Evolutionary conservation across 2,888 invertebrate species (phyloP).

Genomic region (Pheosia gnoma): DNA sequence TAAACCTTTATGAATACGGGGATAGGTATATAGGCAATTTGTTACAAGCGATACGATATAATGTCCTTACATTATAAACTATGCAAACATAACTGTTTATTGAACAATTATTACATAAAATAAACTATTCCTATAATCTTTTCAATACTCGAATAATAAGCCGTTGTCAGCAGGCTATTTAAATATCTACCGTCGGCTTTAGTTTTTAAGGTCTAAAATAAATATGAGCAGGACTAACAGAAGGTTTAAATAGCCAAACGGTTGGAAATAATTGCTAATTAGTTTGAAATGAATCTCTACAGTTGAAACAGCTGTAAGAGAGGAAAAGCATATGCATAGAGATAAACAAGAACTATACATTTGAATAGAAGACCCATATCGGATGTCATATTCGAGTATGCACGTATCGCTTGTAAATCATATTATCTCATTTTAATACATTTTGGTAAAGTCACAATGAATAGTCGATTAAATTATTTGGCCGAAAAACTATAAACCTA

Average conservation of each 20-base stretch:
- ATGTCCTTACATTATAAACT: slow-evolving; percentile 61
- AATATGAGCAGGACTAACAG: too few relatives aligned
- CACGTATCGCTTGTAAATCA: slow-evolving; percentile 37
- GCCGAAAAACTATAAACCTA: slow-evolving; percentile 45
- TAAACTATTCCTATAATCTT: slow-evolving; percentile 20
- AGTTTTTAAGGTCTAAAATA: too few relatives aligned
- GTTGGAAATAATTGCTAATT: too few relatives aligned
- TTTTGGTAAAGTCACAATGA: slow-evolving; percentile 55
- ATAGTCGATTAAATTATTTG: slow-evolving; percentile 57
- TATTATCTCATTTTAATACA: slow-evolving; percentile 59
- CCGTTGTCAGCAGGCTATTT: too few relatives aligned
- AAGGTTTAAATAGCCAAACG: too few relatives aligned
- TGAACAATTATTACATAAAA: slow-evolving; percentile 49
- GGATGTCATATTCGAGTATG: slow-evolving; percentile 28
- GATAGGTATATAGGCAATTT: slow-evolving; percentile 45
- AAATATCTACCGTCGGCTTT: too few relatives aligned
- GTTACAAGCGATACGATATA: slow-evolving; percentile 33
- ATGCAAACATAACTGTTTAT: slow-evolving; percentile 65
- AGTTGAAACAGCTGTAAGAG: too few relatives aligned
- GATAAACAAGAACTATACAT: too few relatives aligned
- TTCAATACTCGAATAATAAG: slow-evolving; percentile 24
- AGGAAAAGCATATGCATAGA: too few relatives aligned
- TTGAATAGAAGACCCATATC: too few relatives aligned
- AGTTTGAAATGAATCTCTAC: too few relatives aligned
- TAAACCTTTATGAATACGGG: too few relatives aligned